Percentiles rank a stretch among this genome's conserved stretches.
Evolutionary conservation across 1,140 invertebrate species (phyloP).

Genomic region (Trigoniulus corallinus): DNA sequence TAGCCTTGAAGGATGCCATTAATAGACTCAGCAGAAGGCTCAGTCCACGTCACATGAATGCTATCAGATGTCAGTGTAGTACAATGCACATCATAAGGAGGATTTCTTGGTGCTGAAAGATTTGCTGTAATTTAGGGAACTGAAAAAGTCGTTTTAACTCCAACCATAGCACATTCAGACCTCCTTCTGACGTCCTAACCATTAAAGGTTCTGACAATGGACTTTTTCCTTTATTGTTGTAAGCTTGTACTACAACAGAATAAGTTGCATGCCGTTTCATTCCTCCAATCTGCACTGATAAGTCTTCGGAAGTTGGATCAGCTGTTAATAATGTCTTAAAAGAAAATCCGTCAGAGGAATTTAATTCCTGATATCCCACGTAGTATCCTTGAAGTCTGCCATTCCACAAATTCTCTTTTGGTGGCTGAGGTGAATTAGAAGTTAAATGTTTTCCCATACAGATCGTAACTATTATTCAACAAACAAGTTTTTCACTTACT

Average conservation of each 20-base stretch:
- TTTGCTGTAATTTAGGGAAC: too few species aligned
- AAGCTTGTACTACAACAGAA: conserved; percentile 86
- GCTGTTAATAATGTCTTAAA: conserved; percentile 17
- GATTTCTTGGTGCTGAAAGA: conserved; percentile 51
- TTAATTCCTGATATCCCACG: conserved; percentile 29
- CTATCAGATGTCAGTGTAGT: conserved; percentile 82
- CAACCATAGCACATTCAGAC: too few species aligned
- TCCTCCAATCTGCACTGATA: conserved; percentile 44
- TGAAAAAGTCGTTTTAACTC: too few species aligned
- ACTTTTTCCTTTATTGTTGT: conserved; percentile 83
- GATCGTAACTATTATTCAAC: conserved; percentile 27
- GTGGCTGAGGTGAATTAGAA: conserved; percentile 44
- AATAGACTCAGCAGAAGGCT: conserved; percentile 24
- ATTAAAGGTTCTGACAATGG: conserved; percentile 75
- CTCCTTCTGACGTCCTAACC: conserved; percentile 63
- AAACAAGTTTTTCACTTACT: conserved; percentile 17
- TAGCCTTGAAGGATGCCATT: conserved; percentile 29
- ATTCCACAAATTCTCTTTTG: conserved; percentile 74
- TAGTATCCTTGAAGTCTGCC: conserved; percentile 83
- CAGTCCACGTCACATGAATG: conserved; percentile 42
- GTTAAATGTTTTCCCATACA: background rate
- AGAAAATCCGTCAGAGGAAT: conserved; percentile 20
- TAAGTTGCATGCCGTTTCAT: conserved; percentile 84
- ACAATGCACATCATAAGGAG: conserved; percentile 77
- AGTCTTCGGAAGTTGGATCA: conserved; percentile 17